These are phyloP conservation scores for Ascaphus truei DNA, from an alignment of 2,113 vertebrate species.

Conservation along the genomic window DNA sequence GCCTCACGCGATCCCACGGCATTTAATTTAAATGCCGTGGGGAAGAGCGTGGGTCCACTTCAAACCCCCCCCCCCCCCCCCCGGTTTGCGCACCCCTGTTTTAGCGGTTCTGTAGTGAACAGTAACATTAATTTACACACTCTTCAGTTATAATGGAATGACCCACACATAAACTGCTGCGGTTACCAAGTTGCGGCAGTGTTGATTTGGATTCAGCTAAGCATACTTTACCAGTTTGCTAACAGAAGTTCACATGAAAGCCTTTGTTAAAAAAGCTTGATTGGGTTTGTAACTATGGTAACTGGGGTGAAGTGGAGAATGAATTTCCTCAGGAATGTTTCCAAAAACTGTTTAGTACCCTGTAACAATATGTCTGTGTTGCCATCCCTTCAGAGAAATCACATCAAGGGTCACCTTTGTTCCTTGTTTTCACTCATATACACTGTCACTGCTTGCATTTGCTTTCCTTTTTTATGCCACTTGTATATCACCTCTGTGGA, in stretches of 20 bases:
- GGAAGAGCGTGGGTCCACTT: too few relatives aligned
- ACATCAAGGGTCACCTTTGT: constrained; percentile 61
- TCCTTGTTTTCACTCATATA: constrained; percentile 59
- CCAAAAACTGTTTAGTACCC: constrained; percentile 65
- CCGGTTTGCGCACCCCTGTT: too few relatives aligned
- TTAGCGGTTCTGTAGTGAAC: neutral
- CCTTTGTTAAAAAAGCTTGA: constrained; percentile 61
- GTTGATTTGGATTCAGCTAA: constrained; percentile 60
- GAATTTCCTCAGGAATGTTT: constrained; percentile 67
- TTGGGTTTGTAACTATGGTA: constrained; percentile 69
- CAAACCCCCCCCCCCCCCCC: too few relatives aligned
- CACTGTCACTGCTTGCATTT: neutral
- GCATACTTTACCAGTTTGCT: constrained; percentile 62
- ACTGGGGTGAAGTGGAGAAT: constrained; percentile 61
- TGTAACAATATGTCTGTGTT: constrained; percentile 57
- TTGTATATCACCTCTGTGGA: too few relatives aligned
- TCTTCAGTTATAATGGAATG: neutral
- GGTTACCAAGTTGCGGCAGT: constrained; percentile 6
- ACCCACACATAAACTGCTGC: constrained; percentile 8
- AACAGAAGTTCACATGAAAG: constrained; percentile 65
- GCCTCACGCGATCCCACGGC: too few relatives aligned
- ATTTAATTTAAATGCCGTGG: too few relatives aligned
- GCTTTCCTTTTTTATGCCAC: too few relatives aligned
- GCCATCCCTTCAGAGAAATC: constrained; percentile 60
- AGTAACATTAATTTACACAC: neutral